Evolutionary conservation across 2,888 invertebrate species (phyloP), one percentile per base, ranked within the genome.

Genomic region (Ennomos erosarius): DNA sequence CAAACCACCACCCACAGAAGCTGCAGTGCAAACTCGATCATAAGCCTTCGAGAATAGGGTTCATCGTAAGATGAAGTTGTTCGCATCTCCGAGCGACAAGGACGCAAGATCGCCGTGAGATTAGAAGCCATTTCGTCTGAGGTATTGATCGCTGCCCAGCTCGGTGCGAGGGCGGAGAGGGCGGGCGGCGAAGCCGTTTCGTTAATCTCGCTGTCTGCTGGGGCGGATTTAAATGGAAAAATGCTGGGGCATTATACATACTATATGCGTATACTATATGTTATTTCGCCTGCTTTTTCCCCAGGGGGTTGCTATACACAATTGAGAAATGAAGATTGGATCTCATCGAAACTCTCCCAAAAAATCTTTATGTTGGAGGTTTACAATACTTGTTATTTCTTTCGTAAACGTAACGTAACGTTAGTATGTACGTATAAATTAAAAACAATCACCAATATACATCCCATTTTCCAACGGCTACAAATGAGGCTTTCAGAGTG

Each of bases 191-290:
- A 60, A 60, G 56, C 56, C 52, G 55, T 58, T 62, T 55, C 34
- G 59, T 55, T 90, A 89, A 89, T 90, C 89, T 90, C 84, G 46
- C 47, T 60, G 59, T 60, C 55, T 60, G 59, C 55, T 51, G 11
- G 59, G 52, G 59, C 59, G 59, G 59, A 55, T 60, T 60, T 55
- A 43, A 59, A 59, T 59, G 55, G 59, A 36, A 76, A 77, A 79
- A 76, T 72, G 74, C 75, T 73, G 70, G 55, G 38, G 44, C n/a
- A n/a, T n/a, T n/a, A n/a, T 36, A 46, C 12, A 16, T 52, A 47
- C n/a, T n/a, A n/a, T n/a, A n/a, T n/a, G 3, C 5, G 16, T 16
- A 16, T 49, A 56, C 12, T 26, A 5, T 55, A 55, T n/a, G 16
- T 40, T 36, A 12, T 38, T 12, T 10, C 6, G 42, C 35, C 40